These are phyloP conservation scores for Chlamydotis undulata DNA, from an alignment of 2,113 vertebrate species.

Conservation along the genomic window DNA sequence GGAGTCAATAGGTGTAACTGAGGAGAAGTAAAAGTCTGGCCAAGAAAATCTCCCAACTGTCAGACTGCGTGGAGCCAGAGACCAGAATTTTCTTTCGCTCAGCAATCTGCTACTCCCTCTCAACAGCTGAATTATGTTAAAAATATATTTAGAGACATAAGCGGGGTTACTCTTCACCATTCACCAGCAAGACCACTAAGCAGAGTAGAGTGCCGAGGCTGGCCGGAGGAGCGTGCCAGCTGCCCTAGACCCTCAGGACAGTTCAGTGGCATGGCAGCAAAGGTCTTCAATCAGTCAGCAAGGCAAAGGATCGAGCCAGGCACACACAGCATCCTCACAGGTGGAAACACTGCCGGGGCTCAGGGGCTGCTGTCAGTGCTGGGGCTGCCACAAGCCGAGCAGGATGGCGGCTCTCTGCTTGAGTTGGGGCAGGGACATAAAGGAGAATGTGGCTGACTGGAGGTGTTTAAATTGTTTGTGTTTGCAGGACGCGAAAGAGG, in stretches of 20 bases:
- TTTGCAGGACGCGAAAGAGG: neutral
- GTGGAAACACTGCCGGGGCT: rapidly evolving
- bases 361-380: neutral
- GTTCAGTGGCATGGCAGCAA: neutral
- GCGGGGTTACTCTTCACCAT: neutral
- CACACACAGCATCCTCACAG: rapidly evolving
- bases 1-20: neutral
- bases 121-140: neutral
- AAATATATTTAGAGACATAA: neutral
- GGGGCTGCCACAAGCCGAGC: neutral
- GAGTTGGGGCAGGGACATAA: neutral
- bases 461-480: neutral
- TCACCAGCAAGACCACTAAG: neutral
- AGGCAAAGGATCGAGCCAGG: neutral
- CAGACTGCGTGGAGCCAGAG: neutral
- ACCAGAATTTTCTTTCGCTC: neutral
- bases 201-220: neutral
- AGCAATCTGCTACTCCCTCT: neutral
- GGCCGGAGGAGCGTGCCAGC: neutral
- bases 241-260: neutral
- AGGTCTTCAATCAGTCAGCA: neutral
- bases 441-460: neutral
- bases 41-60: neutral
- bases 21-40: neutral
- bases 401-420: neutral